Evolutionary conservation across 2,888 invertebrate species (phyloP).

Genomic region (Drosophila yooni): DNA sequence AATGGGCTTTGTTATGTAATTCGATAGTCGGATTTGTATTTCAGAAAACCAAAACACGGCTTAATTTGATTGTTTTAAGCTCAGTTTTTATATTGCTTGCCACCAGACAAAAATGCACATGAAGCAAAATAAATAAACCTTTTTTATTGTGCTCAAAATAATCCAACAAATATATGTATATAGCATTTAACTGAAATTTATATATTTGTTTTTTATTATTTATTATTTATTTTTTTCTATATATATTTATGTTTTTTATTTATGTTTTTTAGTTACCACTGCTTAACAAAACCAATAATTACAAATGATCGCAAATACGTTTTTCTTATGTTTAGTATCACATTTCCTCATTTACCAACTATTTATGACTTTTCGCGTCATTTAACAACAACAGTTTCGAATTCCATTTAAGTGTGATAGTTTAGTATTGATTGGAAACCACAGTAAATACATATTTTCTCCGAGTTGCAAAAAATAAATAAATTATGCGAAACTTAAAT

Average conservation of each 20-base stretch:
- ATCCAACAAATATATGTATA: not conserved
- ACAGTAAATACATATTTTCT: not conserved
- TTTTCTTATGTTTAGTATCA: not conserved
- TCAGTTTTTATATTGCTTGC: not conserved
- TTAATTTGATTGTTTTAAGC: constrained; percentile 3
- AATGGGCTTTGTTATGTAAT: constrained; percentile 5
- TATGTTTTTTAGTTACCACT: not conserved
- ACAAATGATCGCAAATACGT: not conserved
- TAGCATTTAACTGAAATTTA: not conserved
- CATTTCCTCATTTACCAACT: not conserved
- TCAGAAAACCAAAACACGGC: constrained; percentile 7
- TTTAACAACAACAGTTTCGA: not conserved
- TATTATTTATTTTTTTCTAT: not conserved
- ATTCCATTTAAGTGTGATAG: not conserved
- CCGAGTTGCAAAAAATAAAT: not conserved
- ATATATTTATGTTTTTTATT: not conserved
- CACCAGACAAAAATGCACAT: not conserved
- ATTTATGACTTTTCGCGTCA: not conserved
- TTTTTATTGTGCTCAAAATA: not conserved
- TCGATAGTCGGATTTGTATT: not conserved
- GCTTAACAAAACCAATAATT: not conserved
- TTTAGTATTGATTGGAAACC: not conserved
- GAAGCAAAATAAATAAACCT: not conserved
- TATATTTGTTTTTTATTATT: not conserved
- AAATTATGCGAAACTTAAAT: not conserved